phyloP scores from a whole-genome alignment of 2,113 vertebrate species.

The Protobothrops flavoviridis region DNA sequence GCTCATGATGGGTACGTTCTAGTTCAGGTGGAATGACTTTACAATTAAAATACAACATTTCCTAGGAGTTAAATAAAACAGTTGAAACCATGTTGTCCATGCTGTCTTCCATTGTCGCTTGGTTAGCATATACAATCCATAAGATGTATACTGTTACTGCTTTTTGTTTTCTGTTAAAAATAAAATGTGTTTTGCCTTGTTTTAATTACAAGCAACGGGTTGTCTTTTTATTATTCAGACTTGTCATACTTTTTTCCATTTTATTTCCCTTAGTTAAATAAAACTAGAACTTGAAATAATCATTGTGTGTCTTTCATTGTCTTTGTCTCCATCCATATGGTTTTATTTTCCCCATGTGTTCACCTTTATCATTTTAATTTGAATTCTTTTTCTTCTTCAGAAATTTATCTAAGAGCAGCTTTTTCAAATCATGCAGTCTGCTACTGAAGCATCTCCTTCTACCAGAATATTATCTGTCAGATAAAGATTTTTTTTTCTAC shows the following conservation, averaged over 20 bases:
- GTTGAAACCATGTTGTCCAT: background rate
- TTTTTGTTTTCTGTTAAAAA: constrained; percentile 18
- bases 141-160: background rate
- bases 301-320: background rate
- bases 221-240: constrained; percentile 28
- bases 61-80: background rate
- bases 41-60: no score
- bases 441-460: background rate
- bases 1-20: background rate
- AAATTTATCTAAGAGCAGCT: background rate
- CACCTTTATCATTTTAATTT: constrained; percentile 39
- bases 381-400: constrained; percentile 19
- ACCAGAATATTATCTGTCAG: background rate
- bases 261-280: constrained; percentile 55
- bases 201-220: constrained; percentile 16
- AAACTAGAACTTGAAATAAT: constrained; percentile 42
- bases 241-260: background rate
- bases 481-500: background rate
- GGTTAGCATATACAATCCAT: background rate
- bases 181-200: constrained; percentile 10
- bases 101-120: background rate
- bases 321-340: constrained; percentile 13
- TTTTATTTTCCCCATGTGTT: constrained; percentile 11
- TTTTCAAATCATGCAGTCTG: background rate
- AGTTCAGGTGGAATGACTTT: background rate